Conservation (phyloP, 2,797 vertebrate genomes). For the Lacerta agilis region DNA sequence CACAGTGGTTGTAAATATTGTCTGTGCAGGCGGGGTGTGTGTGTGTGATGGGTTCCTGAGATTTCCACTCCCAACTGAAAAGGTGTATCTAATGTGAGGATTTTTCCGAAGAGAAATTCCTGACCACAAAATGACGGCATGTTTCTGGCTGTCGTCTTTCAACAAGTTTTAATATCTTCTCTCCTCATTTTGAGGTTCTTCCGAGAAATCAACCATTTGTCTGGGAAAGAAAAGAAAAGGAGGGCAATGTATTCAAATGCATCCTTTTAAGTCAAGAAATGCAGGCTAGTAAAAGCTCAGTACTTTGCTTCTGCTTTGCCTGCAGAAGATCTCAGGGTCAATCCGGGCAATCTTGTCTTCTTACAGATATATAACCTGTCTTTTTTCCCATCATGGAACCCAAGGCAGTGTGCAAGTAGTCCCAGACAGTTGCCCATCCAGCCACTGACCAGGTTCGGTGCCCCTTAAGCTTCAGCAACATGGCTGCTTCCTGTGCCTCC, state of each 20-base stretch:
- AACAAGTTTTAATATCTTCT: constrained; percentile 68
- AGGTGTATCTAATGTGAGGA: constrained; percentile 50
- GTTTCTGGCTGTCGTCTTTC: constrained; percentile 60
- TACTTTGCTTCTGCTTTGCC: neutral
- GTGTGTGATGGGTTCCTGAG: constrained; percentile 52
- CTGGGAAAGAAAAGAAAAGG: neutral
- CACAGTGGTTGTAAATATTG: constrained; percentile 55
- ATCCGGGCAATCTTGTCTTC: too few species aligned
- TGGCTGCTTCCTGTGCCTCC: too few species aligned
- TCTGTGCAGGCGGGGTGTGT: constrained; percentile 36
- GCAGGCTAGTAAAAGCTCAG: neutral
- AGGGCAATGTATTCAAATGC: neutral
- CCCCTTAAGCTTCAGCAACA: too few species aligned
- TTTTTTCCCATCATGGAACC: too few species aligned
- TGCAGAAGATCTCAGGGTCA: neutral
- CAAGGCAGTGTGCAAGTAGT: too few species aligned
- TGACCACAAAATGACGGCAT: constrained; percentile 29
- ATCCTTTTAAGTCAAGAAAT: constrained; percentile 3
- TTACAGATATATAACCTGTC: too few species aligned
- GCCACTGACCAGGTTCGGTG: too few species aligned
- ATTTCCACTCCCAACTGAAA: constrained; percentile 58
- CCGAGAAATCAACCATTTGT: constrained; percentile 35
- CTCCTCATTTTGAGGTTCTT: constrained; percentile 54
- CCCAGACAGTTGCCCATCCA: too few species aligned
- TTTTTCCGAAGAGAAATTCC: constrained; percentile 57